Percentiles rank a stretch among this genome's conserved stretches.
Evolutionary conservation across 1,140 invertebrate species (phyloP).

Genomic region (Anoplolepis gracilipes): DNA sequence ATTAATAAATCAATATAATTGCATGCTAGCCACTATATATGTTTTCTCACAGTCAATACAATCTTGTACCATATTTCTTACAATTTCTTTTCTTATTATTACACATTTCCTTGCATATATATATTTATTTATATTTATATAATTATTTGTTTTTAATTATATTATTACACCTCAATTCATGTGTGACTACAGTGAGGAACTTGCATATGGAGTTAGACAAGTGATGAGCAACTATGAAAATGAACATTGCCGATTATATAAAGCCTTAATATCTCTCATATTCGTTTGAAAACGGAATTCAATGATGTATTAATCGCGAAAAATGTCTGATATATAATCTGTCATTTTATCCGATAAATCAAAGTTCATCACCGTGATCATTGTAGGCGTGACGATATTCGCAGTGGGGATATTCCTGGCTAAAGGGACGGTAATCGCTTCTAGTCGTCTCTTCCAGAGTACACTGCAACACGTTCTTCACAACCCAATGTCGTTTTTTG

Average conservation of each 20-base stretch:
- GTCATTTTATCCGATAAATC: conserved; percentile 62
- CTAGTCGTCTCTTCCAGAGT: conserved; percentile 86
- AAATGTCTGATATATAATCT: conserved; percentile 34
- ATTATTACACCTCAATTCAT: conserved; percentile 67
- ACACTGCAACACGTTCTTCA: conserved; percentile 89
- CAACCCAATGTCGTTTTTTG: conserved; percentile 91
- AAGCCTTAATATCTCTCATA: background rate
- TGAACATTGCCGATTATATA: conserved; percentile 51
- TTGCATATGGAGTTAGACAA: conserved; percentile 57
- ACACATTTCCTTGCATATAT: conserved; percentile 14
- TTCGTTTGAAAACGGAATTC: background rate
- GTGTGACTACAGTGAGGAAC: conserved; percentile 71
- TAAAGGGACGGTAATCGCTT: conserved; percentile 88
- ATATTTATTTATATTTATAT: conserved; percentile 39
- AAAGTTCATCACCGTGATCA: conserved; percentile 70
- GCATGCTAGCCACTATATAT: background rate
- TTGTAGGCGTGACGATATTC: conserved; percentile 87
- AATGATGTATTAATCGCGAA: conserved; percentile 3
- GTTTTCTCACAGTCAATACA: background rate
- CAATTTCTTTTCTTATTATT: background rate
- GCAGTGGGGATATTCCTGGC: conserved; percentile 86
- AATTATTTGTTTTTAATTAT: conserved; percentile 49
- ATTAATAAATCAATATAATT: conserved; percentile 6
- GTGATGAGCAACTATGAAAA: conserved; percentile 60
- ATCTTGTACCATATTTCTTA: background rate